phyloP scores from a whole-genome alignment of 2,797 vertebrate genomes.

The Oreochromis grahami region DNA sequence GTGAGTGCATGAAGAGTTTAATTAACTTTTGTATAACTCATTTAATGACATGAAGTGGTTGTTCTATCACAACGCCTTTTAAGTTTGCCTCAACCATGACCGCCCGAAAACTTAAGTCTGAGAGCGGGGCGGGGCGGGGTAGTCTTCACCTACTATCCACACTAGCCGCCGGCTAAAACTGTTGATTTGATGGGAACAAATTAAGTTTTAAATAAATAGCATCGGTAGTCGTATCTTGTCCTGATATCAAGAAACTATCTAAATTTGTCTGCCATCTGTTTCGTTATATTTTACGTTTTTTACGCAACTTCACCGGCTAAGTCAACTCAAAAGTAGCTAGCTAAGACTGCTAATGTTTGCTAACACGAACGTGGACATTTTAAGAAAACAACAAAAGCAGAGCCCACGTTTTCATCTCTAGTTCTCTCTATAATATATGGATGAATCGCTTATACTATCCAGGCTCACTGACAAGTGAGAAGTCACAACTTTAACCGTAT shows the following conservation, averaged over 20 bases:
- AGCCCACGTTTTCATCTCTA: not conserved
- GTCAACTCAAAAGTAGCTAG: slow-evolving; percentile 4
- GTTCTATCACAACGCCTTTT: not conserved
- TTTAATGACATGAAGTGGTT: not conserved
- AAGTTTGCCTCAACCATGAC: not conserved
- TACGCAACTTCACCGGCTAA: slow-evolving; percentile 3
- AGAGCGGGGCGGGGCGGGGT: slow-evolving; percentile 25
- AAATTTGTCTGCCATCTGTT: not conserved
- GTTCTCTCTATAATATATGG: accelerated
- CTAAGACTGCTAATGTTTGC: slow-evolving; percentile 27
- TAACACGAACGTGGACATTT: not conserved
- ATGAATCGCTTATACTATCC: not conserved
- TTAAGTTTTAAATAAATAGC: not conserved
- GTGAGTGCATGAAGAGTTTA: not conserved
- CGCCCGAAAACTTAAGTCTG: not conserved
- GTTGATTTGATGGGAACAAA: not conserved
- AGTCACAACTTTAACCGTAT: not conserved
- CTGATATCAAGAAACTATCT: accelerated
- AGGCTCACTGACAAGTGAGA: not conserved
- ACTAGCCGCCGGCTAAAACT: not conserved
- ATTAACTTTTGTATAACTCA: not conserved
- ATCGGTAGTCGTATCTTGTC: not conserved
- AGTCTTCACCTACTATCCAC: not conserved
- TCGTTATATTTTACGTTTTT: not conserved
- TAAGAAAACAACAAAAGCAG: too few species aligned